Percentiles rank a stretch among this genome's conserved stretches.
Evolutionary conservation across 2,888 invertebrate species (phyloP).

Genomic region (Allygus modestus): DNA sequence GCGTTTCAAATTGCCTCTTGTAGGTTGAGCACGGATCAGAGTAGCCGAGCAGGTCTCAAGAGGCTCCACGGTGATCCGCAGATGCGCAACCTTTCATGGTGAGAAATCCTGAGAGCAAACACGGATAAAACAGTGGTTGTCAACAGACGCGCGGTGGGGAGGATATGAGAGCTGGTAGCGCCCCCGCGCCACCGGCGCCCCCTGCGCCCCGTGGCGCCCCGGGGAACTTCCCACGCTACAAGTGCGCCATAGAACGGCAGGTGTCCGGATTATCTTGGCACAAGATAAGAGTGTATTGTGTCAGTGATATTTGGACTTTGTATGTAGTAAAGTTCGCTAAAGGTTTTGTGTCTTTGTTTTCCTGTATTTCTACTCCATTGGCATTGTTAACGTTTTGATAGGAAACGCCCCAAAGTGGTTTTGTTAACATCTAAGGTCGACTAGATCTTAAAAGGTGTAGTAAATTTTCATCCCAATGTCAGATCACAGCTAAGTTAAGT

Average conservation of each 20-base stretch:
- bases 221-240: constrained; percentile 24
- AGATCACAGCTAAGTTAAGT: too few relatives aligned
- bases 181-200: background rate
- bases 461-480: too few relatives aligned
- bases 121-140: constrained; percentile 5
- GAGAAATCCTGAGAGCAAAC: constrained; percentile 36
- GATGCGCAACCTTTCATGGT: background rate
- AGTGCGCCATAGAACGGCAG: constrained; percentile 5
- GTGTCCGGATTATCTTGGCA: constrained; percentile 9
- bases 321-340: too few relatives aligned
- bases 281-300: background rate
- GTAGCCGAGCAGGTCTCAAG: too few relatives aligned
- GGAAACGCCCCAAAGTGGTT: too few relatives aligned
- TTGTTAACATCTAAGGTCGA: too few relatives aligned
- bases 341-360: too few relatives aligned
- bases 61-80: background rate
- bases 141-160: constrained; percentile 18
- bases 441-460: too few relatives aligned
- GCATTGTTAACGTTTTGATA: too few relatives aligned
- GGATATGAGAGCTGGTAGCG: background rate
- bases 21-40: too few relatives aligned
- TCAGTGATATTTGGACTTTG: background rate
- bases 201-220: background rate
- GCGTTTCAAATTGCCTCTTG: too few relatives aligned
- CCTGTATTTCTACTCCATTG: too few relatives aligned